Evolutionary conservation across 2,888 invertebrate genomes (phyloP).

Genomic region (Cataglyphis altisquamis): DNA sequence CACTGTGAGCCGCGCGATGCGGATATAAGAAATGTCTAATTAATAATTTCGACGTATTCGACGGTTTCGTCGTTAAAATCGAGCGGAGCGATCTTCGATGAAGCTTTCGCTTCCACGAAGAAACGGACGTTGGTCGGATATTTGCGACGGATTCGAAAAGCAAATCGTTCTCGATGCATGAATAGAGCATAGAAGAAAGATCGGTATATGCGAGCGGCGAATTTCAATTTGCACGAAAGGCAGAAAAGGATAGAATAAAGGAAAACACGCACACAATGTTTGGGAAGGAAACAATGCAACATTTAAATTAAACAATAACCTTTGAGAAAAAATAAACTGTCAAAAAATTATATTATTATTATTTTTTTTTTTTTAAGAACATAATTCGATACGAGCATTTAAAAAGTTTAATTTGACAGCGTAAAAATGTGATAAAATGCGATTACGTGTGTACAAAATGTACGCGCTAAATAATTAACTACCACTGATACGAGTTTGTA

Average conservation of each 20-base stretch:
- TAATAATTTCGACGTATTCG: constrained; percentile 81
- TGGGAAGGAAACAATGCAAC: constrained; percentile 5
- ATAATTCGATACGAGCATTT: neutral
- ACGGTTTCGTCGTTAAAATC: constrained; percentile 81
- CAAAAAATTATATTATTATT: neutral
- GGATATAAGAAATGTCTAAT: constrained; percentile 78
- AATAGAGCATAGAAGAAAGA: constrained; percentile 68
- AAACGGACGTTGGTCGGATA: constrained; percentile 52
- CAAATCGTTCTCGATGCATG: constrained; percentile 58
- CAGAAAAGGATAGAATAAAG: constrained; percentile 44
- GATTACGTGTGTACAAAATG: constrained; percentile 3
- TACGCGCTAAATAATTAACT: neutral
- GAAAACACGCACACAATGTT: neutral
- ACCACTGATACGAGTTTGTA: neutral
- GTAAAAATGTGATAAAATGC: neutral
- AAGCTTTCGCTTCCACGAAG: constrained; percentile 67
- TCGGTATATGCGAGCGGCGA: constrained; percentile 62
- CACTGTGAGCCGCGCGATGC: constrained; percentile 42
- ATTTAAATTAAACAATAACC: neutral
- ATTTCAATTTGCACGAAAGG: constrained; percentile 67
- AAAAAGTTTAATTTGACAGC: neutral
- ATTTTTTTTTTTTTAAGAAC: neutral
- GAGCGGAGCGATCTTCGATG: constrained; percentile 53
- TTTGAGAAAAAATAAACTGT: neutral
- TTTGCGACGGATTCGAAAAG: constrained; percentile 27